Evolutionary conservation across 2,888 invertebrate genomes (phyloP), one percentile per base, ranked within the genome.

Genomic region (Crossocerus cetratus): DNA sequence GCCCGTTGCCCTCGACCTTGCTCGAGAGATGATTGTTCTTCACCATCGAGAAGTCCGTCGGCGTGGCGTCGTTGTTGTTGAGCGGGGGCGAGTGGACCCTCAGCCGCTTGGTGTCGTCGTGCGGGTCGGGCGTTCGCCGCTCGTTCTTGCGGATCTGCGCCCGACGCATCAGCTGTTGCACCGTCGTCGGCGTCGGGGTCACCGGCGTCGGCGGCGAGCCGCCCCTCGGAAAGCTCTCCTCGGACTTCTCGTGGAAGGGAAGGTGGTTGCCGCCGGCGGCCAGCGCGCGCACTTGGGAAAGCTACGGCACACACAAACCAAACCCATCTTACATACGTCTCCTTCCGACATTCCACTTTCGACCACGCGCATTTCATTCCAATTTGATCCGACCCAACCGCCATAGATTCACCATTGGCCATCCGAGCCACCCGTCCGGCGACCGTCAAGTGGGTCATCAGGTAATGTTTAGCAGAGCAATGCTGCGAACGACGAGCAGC

Each of bases 91-190:
- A 90, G 45, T 84, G 84, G 65, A 78, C 90, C 87, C 82, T 91
- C 86, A 86, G 92, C 92, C 85, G 92, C 90, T 89, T 93, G 91
- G 42, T 91, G 77, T 94, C 94, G 88, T 93, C 93, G 60, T 94
- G 94, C 16, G 93, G 93, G 88, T 94, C 94, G 0, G 94, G 93
- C 78, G 93, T 93, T 87, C 93, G 92, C 87, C 93, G 92, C 78
- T 93, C 92, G 86, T 88, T 90, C 64, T 88, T 87, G 42, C 90
- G 89, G 76, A 90, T 90, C 80, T 89, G 90, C 92, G 92, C 85
- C 78, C 95, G 93, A 86, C 95, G 93, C 86, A 95, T 91, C 86
- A 94, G 92, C 82, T 94, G 94, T 86, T 93, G 93, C 65, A 94
- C 92, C 85, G 93, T 92, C 43, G 92, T 90, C 2, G 92, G 90